Evolutionary conservation across 37 sponge, comb jelly and placozoan genomes (phyloP), one percentile per base, ranked within the genome.

Genomic region (Beroe ovata): DNA sequence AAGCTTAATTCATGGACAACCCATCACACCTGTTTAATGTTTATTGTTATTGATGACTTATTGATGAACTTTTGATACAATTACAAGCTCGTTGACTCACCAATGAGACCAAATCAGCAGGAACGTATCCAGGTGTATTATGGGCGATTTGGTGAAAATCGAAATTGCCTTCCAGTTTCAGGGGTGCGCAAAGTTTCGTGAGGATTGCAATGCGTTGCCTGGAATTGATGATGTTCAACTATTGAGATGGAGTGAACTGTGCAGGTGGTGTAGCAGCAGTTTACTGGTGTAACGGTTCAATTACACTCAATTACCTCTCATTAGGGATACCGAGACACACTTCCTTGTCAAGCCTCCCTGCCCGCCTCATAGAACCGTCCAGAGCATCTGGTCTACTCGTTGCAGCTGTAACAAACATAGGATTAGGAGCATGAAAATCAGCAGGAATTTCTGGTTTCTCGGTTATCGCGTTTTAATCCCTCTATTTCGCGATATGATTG

Each of bases 271-370:
- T 47, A 47, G 11, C 54, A 47, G 54, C n/a, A n/a, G n/a, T n/a
- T n/a, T n/a, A n/a, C n/a, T n/a, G n/a, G n/a, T n/a, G n/a, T n/a
- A n/a, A n/a, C n/a, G n/a, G n/a, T n/a, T n/a, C n/a, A n/a, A n/a
- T n/a, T n/a, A n/a, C n/a, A n/a, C n/a, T n/a, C n/a, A 62, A 6
- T 28, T 29, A 88, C 60, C 64, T 25, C 71, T 92, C 94, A 60
- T 94, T 92, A 6, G 99, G 99, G 18, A 97, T 95, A 20, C 99
- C 99, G 3, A 97, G 60, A 29, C 90, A 92, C 0, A 97, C 88
- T 71, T 97, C 99, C 23, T 91, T 90, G 88, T 97, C 99, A 90
- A 97, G 94, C 29, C 99, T 69, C 6, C 99, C 99, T 1, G 99
- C 92, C 37, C 99, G 93, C 20, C 99, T 71, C 23, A 97, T 89